Evolutionary conservation across 2,113 vertebrate genomes (phyloP).

Genomic region (Polypterus bichir): DNA sequence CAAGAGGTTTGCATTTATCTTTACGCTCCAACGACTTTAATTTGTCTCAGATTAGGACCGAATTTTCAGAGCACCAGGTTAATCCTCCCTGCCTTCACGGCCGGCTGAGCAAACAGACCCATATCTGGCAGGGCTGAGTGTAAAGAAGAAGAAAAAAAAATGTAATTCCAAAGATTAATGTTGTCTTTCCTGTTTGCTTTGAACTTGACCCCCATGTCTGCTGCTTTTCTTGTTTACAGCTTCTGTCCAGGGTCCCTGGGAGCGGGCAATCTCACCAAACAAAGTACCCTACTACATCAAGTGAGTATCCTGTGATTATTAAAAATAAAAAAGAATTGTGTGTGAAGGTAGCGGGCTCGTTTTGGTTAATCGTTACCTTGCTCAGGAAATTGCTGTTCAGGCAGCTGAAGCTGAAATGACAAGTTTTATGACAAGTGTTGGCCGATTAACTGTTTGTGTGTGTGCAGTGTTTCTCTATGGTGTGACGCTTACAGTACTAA

Average conservation of each 20-base stretch:
- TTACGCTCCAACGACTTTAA: conserved; percentile 47
- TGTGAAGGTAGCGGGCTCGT: background rate
- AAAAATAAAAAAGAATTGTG: background rate
- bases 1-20: conserved; percentile 39
- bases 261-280: conserved; percentile 86
- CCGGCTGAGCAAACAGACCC: conserved; percentile 49
- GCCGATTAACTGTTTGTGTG: too few species aligned
- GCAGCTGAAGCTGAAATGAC: conserved; percentile 1
- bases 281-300: conserved; percentile 97
- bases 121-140: conserved; percentile 23
- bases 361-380: conserved; percentile 1
- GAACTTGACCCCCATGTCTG: conserved; percentile 39
- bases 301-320: conserved; percentile 57
- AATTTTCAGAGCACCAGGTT: conserved; percentile 46
- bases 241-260: conserved; percentile 84
- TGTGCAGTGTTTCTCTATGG: too few species aligned
- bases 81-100: conserved; percentile 43
- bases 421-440: background rate
- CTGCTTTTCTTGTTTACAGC: conserved; percentile 51
- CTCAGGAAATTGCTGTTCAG: conserved; percentile 1
- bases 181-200: conserved; percentile 40
- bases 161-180: conserved; percentile 50
- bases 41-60: conserved; percentile 46
- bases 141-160: conserved; percentile 26
- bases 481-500: too few species aligned